Percentiles rank a stretch among this genome's conserved stretches.
Conservation (phyloP, 2,888 invertebrate species). For the Mongoloraphidia duomilia region DNA sequence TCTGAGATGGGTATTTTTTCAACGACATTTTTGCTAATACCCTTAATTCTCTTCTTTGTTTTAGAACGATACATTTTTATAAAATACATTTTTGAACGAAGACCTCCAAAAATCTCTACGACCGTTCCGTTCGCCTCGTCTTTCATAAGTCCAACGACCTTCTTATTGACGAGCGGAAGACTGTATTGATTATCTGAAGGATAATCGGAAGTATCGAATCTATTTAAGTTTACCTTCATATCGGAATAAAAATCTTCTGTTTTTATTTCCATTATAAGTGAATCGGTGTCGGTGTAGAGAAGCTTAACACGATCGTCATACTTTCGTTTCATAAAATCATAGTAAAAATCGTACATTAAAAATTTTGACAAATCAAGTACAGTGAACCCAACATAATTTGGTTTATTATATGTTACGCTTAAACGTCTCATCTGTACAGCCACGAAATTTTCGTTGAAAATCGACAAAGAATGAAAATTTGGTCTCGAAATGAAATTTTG, state of each 20-base stretch:
- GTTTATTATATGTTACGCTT: slow-evolving; percentile 11
- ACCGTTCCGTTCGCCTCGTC: slow-evolving; percentile 7
- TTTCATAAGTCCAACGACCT: slow-evolving; percentile 11
- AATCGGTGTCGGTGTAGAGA: slow-evolving; percentile 22
- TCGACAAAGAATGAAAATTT: neutral
- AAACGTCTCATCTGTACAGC: slow-evolving; percentile 10
- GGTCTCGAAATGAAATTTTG: neutral
- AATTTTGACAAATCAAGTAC: slow-evolving; percentile 13
- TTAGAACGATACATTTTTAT: neutral
- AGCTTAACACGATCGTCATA: slow-evolving; percentile 17
- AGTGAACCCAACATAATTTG: slow-evolving; percentile 11
- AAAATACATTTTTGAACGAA: slow-evolving; percentile 11
- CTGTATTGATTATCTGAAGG: slow-evolving; percentile 15
- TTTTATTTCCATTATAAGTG: slow-evolving; percentile 19
- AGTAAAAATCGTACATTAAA: slow-evolving; percentile 19
- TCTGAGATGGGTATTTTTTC: neutral
- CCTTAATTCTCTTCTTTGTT: neutral
- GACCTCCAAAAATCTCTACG: slow-evolving; percentile 8
- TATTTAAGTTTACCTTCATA: slow-evolving; percentile 15
- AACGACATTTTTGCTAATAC: neutral
- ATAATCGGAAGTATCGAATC: slow-evolving; percentile 23
- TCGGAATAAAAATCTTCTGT: slow-evolving; percentile 23
- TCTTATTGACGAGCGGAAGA: slow-evolving; percentile 15
- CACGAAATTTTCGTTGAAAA: slow-evolving; percentile 12
- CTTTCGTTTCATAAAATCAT: slow-evolving; percentile 20